A percentile compares a stretch with the other conserved stretches of the same genome.
Conservation (phyloP, 2,797 vertebrate genomes). For the Chaenodraco wilsoni region DNA sequence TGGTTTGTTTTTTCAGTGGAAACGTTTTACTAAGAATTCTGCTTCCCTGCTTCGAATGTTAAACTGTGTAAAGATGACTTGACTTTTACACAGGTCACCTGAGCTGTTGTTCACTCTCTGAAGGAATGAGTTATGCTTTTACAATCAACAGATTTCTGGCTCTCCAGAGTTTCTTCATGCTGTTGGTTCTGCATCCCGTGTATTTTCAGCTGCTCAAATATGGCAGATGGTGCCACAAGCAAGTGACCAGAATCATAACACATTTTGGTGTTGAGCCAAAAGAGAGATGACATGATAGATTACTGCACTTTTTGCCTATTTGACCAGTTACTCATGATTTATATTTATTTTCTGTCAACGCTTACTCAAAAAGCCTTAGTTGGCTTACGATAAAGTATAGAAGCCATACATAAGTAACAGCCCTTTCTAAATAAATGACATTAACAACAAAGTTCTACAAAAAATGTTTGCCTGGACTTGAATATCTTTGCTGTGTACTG, state of each 20-base stretch:
- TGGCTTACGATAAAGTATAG: background rate
- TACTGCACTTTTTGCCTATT: background rate
- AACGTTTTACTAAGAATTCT: slow-evolving; percentile 15
- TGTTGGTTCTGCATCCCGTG: slow-evolving; percentile 23
- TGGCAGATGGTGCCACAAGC: slow-evolving; percentile 42
- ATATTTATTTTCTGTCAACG: background rate
- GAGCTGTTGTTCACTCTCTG: background rate
- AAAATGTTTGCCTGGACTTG: background rate
- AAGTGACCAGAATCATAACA: slow-evolving; percentile 33
- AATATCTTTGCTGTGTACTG: background rate
- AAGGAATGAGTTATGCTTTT: background rate
- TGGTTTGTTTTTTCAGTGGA: background rate
- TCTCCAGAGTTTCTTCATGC: slow-evolving; percentile 10
- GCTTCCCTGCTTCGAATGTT: background rate
- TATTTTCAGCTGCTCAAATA: slow-evolving; percentile 25
- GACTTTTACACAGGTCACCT: background rate
- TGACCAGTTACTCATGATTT: slow-evolving; percentile 1
- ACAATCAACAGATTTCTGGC: slow-evolving; percentile 22
- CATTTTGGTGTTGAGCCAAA: slow-evolving; percentile 14
- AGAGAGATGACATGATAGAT: slow-evolving; percentile 26
- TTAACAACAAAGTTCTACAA: background rate
- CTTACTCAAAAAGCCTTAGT: background rate
- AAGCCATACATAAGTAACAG: background rate
- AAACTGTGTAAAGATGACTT: background rate
- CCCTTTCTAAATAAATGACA: background rate